Evolutionary conservation across 2,797 vertebrate species (phyloP).

Genomic region (Gymnothorax javanicus): DNA sequence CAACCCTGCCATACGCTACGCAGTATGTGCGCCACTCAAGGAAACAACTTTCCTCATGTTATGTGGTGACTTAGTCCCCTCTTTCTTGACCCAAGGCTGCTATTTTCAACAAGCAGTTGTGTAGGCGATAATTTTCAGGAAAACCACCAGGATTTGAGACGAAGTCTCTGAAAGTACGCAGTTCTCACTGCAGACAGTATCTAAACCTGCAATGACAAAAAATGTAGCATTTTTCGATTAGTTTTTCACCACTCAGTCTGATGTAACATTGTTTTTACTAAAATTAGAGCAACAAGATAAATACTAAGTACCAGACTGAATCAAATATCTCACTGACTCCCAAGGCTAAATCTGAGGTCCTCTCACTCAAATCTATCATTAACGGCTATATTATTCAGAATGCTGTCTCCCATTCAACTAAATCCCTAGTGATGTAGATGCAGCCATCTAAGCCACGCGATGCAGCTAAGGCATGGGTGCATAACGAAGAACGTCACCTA

Average conservation of each 20-base stretch:
- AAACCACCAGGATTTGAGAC: background rate
- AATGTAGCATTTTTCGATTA: background rate
- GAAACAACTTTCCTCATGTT: background rate
- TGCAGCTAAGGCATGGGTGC: background rate
- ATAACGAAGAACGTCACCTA: background rate
- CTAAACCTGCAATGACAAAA: background rate
- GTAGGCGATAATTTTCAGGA: background rate
- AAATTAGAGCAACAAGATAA: background rate
- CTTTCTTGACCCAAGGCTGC: background rate
- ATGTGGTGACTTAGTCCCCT: no score
- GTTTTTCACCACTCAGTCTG: background rate
- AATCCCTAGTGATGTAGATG: no score
- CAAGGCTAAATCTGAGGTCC: no score
- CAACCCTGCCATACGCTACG: background rate
- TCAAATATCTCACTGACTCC: no score
- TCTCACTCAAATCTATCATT: no score
- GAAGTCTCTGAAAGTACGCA: no score
- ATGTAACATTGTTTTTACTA: background rate
- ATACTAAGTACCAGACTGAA: background rate
- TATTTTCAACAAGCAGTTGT: background rate
- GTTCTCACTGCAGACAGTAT: background rate
- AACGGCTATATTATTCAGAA: no score
- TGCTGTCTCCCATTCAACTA: no score
- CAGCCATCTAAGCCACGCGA: background rate
- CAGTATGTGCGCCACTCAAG: background rate